These are phyloP conservation scores for Oxystoma pomonae DNA, from an alignment of 2,888 invertebrate species.

Conservation along the genomic window DNA sequence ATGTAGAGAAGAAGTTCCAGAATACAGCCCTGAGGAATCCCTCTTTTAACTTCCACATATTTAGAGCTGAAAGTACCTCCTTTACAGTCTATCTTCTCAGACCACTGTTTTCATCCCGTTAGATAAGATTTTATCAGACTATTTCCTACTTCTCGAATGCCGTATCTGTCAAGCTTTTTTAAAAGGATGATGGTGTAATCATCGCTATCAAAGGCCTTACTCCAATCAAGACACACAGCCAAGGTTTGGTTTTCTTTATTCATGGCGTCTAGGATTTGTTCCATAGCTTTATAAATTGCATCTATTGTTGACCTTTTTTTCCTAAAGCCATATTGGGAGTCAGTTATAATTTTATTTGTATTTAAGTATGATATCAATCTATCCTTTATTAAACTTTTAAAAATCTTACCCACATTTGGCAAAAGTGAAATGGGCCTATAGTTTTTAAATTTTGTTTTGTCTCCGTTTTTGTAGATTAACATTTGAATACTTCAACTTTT, in stretches of 20 bases:
- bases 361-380: slow-evolving; percentile 1
- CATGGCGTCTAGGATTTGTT: background rate
- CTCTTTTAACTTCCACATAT: background rate
- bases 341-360: background rate
- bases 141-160: background rate
- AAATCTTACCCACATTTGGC: slow-evolving; percentile 7
- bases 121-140: background rate
- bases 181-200: background rate
- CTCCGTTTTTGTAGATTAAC: slow-evolving; percentile 5
- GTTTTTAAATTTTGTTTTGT: background rate
- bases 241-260: background rate
- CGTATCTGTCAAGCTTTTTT: slow-evolving; percentile 5
- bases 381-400: slow-evolving; percentile 5
- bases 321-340: slow-evolving; percentile 1
- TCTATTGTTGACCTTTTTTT: background rate
- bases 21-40: slow-evolving; percentile 1
- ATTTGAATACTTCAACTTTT: background rate
- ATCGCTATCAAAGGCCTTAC: slow-evolving; percentile 9
- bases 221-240: slow-evolving; percentile 6
- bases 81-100: background rate
- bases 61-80: background rate
- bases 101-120: background rate
- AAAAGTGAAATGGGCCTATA: slow-evolving; percentile 3
- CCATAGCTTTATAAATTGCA: background rate
- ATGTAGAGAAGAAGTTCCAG: slow-evolving; percentile 1